Base-by-base conservation (phyloP, 1,140 invertebrate species). In the Drosophila bocqueti region DNA sequence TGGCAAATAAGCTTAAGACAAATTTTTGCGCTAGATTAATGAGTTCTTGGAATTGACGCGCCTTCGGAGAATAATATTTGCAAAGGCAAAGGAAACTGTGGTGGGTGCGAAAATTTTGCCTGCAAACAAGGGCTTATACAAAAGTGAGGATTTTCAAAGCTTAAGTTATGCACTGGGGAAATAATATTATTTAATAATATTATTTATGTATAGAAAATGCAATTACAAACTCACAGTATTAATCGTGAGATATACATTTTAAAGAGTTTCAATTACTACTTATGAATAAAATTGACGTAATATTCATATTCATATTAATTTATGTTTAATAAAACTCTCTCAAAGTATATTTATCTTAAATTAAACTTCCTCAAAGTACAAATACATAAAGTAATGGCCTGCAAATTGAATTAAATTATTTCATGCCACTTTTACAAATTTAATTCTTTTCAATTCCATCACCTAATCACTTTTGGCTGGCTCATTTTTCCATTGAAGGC, bases 1-100 rank as follows among this genome's bases (percentile, higher is more conserved):
- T 74, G 72, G 64, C 72, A 89, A 87, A 83, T 80, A 80, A 71
- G 81, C 84, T 77, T 77, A 89, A 81, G 73, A 80, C 61, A 74
- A 66, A 78, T 83, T 80, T 89, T 83, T 55, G 61, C 77, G 65
- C 61, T 59, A 83, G 80, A 86, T 89, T 87, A 89, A 89, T 79
- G 83, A 86, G 80, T 83, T 83, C 76, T 80, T 45, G 60, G 55
- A 71, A 71, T 49, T 45, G 58, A 52, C 62, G 66, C 73, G 58
- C 61, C 65, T 46, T 65, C 10, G 15, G 36, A 47, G 43, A 81
- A 81, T 60, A 73, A 64, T 50, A 60, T 76, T 76, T 69, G 63
- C 61, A 34, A 47, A 68, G 46, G 47, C 24, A 38, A 61, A 49
- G 49, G n/a, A 75, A 63, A 75, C 42, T 54, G 34, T 29, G 59